A percentile compares a stretch with the other conserved stretches of the same genome.
These are phyloP conservation scores for Siderastrea radians DNA, from an alignment of 92 coral and sea anemone genomes.

Conservation along the genomic window DNA sequence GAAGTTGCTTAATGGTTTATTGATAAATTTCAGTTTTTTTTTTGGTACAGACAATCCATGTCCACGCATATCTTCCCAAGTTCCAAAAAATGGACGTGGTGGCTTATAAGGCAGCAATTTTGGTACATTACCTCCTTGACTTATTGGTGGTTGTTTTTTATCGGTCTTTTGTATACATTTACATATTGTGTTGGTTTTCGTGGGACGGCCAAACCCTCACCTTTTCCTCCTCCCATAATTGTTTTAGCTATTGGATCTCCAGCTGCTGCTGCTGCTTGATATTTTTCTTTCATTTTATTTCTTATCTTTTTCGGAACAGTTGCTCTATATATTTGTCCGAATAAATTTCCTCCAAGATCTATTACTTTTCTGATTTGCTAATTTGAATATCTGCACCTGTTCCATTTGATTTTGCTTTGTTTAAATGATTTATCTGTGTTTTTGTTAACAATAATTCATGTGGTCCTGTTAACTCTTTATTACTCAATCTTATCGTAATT, in stretches of 20 bases:
- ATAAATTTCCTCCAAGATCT: neutral
- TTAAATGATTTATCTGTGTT: neutral
- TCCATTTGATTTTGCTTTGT: neutral
- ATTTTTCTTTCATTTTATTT: too few species aligned
- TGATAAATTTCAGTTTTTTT: neutral
- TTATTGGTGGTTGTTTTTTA: too few species aligned
- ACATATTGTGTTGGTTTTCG: too few species aligned
- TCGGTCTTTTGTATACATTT: too few species aligned
- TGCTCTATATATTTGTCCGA: too few species aligned
- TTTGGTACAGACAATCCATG: neutral
- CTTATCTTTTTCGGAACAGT: too few species aligned
- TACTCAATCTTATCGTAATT: neutral
- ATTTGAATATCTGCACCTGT: slow-evolving; percentile 1
- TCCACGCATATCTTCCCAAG: neutral
- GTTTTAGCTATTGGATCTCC: too few species aligned
- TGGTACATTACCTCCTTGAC: too few species aligned
- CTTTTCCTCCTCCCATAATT: too few species aligned
- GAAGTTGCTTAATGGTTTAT: neutral
- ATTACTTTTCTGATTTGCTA: neutral
- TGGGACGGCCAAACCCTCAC: too few species aligned
- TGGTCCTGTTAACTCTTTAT: neutral
- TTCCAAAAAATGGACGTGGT: neutral
- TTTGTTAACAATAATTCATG: neutral
- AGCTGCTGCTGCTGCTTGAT: too few species aligned
- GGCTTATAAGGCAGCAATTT: too few species aligned